These are phyloP conservation scores for Phymorhynchus buccinoides DNA, from an alignment of 1,140 invertebrate species.

Conservation along the genomic window DNA sequence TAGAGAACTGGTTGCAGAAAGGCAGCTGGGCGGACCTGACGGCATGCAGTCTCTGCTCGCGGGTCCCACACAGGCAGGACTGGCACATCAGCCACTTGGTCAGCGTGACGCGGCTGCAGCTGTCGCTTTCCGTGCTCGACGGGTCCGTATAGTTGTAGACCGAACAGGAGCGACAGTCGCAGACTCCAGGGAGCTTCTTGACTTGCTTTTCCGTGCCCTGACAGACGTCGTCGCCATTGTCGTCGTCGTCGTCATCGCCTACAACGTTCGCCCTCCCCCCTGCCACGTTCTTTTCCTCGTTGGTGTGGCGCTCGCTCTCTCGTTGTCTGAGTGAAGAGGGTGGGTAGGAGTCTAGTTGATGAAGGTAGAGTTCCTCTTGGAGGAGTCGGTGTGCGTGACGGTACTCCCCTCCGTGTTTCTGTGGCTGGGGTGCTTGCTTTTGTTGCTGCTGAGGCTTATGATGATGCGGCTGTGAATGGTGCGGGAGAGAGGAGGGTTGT, in stretches of 20 bases:
- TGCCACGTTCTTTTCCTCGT: neutral
- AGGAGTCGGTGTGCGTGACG: neutral
- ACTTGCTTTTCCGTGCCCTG: neutral
- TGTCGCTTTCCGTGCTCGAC: too few relatives aligned
- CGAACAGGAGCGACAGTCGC: neutral
- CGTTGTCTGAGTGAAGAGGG: neutral
- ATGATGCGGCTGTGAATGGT: neutral
- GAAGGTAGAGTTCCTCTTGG: conserved; percentile 9
- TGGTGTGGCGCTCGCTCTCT: neutral
- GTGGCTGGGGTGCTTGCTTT: neutral
- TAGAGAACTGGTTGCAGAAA: conserved; percentile 24
- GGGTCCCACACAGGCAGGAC: neutral
- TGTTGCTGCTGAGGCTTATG: neutral
- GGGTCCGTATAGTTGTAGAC: neutral
- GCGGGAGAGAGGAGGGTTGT: neutral
- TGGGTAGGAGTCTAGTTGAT: conserved; percentile 18
- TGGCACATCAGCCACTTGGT: conserved; percentile 23
- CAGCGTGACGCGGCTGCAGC: neutral
- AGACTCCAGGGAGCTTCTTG: neutral
- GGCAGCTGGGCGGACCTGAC: neutral
- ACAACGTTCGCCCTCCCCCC: neutral
- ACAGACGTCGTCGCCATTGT: neutral
- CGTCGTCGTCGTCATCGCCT: neutral
- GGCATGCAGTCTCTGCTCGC: neutral
- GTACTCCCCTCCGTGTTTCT: too few relatives aligned